phyloP scores from a whole-genome alignment of 2,113 vertebrate genomes.

The Anser brachyrhynchus region DNA sequence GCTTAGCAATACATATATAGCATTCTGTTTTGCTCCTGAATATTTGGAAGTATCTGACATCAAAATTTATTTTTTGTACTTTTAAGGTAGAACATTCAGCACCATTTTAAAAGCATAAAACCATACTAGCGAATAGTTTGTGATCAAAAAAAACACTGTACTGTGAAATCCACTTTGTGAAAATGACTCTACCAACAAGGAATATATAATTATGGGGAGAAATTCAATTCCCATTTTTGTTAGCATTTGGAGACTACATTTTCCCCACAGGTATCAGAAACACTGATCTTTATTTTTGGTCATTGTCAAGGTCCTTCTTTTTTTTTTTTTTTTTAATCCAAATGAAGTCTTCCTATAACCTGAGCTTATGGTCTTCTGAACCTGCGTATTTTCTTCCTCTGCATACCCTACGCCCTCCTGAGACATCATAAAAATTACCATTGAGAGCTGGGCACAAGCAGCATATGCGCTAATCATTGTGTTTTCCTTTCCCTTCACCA shows the following conservation, averaged over 20 bases:
- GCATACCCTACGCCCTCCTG: not conserved
- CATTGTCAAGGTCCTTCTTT: not conserved
- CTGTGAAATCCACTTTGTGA: not conserved
- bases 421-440: not conserved
- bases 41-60: not conserved
- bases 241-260: not conserved
- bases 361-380: not conserved
- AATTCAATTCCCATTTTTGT: constrained; percentile 60
- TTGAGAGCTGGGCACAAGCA: not conserved
- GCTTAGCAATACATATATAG: not conserved
- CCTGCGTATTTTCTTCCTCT: not conserved
- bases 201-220: constrained; percentile 41
- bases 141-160: not conserved
- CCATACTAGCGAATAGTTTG: not conserved
- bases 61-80: not conserved
- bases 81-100: not conserved
- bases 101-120: not conserved
- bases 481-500: not conserved
- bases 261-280: not conserved
- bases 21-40: not conserved
- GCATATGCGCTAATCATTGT: not conserved
- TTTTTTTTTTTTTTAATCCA: too few relatives aligned
- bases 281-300: not conserved
- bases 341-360: not conserved
- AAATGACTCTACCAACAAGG: not conserved